A percentile compares a stretch with the other conserved stretches of the same genome.
These are phyloP conservation scores for Barypeithes pellucidus DNA, from an alignment of 2,888 invertebrate genomes.

Conservation along the genomic window DNA sequence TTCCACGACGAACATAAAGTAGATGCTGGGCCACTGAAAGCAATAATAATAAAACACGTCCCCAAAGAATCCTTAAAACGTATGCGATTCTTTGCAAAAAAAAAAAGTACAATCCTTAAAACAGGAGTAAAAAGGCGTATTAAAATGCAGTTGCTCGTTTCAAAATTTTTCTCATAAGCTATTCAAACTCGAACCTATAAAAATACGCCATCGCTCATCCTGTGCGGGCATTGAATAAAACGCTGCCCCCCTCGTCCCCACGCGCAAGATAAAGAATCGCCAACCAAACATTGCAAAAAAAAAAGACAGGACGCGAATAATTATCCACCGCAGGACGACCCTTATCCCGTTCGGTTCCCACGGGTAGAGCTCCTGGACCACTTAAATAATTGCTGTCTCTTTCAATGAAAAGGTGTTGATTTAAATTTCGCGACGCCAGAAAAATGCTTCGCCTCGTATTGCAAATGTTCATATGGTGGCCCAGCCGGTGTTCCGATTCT, in stretches of 20 bases:
- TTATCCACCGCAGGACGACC: slow-evolving; percentile 53
- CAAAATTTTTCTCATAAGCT: slow-evolving; percentile 13
- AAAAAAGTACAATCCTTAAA: neutral
- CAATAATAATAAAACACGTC: too few relatives aligned
- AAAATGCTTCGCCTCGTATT: slow-evolving; percentile 59
- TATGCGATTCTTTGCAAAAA: too few relatives aligned
- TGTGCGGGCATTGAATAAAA: slow-evolving; percentile 41
- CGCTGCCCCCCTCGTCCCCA: slow-evolving; percentile 41
- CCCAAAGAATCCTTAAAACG: too few relatives aligned
- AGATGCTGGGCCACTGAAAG: too few relatives aligned
- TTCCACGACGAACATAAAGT: too few relatives aligned
- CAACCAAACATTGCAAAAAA: slow-evolving; percentile 53
- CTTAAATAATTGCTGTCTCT: slow-evolving; percentile 55
- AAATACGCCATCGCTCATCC: slow-evolving; percentile 37
- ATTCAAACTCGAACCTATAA: slow-evolving; percentile 15
- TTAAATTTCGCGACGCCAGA: slow-evolving; percentile 63
- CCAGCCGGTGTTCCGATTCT: slow-evolving; percentile 56
- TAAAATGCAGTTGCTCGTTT: neutral
- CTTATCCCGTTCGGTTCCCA: slow-evolving; percentile 54
- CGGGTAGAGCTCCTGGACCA: slow-evolving; percentile 51
- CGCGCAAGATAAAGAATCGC: slow-evolving; percentile 47
- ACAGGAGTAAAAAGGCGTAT: neutral
- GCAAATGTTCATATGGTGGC: slow-evolving; percentile 61
- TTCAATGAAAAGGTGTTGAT: slow-evolving; percentile 62
- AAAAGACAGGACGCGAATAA: slow-evolving; percentile 52